Evolutionary conservation across 2,797 vertebrate species (phyloP).

Genomic region (Channallabes apus): DNA sequence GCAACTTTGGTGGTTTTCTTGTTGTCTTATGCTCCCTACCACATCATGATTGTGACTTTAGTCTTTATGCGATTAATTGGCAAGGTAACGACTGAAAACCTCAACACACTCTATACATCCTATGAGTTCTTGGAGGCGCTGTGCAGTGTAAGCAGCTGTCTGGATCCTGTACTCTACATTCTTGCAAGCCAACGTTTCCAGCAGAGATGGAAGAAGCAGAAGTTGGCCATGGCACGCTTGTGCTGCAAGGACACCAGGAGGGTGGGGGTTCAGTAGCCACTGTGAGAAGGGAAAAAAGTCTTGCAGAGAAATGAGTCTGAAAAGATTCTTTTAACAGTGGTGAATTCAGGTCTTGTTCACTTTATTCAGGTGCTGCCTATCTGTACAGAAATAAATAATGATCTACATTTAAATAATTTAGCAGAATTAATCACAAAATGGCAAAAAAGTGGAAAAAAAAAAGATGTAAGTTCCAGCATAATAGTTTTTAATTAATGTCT

Average conservation of each 20-base stretch:
- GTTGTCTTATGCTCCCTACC: conserved; percentile 77
- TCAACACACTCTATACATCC: conserved; percentile 59
- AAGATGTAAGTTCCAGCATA: neutral
- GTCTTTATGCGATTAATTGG: conserved; percentile 67
- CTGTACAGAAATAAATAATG: neutral
- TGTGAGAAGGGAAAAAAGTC: conserved; percentile 1
- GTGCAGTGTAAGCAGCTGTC: conserved; percentile 77
- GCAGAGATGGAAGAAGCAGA: conserved; percentile 60
- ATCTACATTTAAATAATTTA: neutral
- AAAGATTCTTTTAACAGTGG: neutral
- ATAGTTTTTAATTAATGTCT: neutral
- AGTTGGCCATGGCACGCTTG: conserved; percentile 36
- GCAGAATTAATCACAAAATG: neutral
- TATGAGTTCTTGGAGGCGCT: conserved; percentile 77
- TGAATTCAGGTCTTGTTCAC: neutral
- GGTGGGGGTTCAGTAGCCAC: conserved; percentile 54
- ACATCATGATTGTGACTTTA: conserved; percentile 71
- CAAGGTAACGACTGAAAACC: conserved; percentile 61
- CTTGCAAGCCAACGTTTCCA: conserved; percentile 75
- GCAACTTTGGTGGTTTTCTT: conserved; percentile 73
- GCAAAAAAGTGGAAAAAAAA: neutral
- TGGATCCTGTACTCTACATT: conserved; percentile 80
- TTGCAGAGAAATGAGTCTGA: neutral
- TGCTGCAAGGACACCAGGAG: conserved; percentile 60
- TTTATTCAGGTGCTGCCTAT: neutral